Percentiles rank a stretch among this genome's conserved stretches.
phyloP scores from a whole-genome alignment of 2,888 invertebrate species.

The Mesoligia furuncula region DNA sequence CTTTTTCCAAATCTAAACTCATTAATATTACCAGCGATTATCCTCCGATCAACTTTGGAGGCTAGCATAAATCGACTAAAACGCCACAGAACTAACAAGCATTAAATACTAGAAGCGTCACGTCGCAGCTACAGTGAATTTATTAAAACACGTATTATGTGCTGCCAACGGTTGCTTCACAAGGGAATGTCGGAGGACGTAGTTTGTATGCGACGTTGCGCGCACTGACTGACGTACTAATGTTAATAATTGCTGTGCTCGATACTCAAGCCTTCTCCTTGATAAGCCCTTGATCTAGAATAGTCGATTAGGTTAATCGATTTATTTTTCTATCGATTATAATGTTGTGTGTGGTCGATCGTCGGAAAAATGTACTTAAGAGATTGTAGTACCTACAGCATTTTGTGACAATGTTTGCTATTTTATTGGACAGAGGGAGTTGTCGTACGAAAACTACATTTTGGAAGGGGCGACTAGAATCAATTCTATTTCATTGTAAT shows the following conservation, averaged over 20 bases:
- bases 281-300: constrained; percentile 78
- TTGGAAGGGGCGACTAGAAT: too few relatives aligned
- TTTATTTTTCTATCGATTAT: constrained; percentile 52
- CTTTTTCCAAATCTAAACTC: constrained; percentile 37
- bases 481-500: too few relatives aligned
- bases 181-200: constrained; percentile 76
- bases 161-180: constrained; percentile 77
- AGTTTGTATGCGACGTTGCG: constrained; percentile 78
- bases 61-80: constrained; percentile 55
- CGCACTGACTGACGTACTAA: constrained; percentile 52
- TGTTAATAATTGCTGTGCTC: constrained; percentile 66
- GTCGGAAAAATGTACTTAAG: neutral
- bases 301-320: constrained; percentile 59
- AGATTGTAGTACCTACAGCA: neutral
- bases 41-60: constrained; percentile 47
- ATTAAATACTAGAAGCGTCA: constrained; percentile 44
- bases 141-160: constrained; percentile 47
- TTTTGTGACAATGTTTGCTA: too few relatives aligned
- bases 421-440: neutral
- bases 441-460: too few relatives aligned
- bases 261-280: constrained; percentile 69
- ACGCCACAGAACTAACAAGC: constrained; percentile 40
- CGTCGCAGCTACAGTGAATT: constrained; percentile 52
- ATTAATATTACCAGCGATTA: constrained; percentile 50
- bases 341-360: neutral